phyloP scores from a whole-genome alignment of 2,888 invertebrate genomes.

The Synanthedon andrenaeformis region DNA sequence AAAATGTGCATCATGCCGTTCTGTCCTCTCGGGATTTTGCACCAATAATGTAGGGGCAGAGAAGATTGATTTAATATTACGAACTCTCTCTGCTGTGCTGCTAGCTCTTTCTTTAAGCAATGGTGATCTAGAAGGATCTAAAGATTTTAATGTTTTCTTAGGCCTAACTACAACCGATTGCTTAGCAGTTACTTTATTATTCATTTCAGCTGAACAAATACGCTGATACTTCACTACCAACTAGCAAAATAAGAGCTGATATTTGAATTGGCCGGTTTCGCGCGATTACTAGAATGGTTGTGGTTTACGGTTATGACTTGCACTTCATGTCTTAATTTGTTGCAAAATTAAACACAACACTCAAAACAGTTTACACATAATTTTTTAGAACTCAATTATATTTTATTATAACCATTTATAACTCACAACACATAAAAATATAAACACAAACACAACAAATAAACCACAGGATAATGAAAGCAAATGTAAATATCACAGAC shows the following conservation, averaged over 20 bases:
- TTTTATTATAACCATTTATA: too few species aligned
- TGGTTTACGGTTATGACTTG: too few species aligned
- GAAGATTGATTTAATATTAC: slow-evolving; percentile 17
- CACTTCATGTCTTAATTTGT: too few species aligned
- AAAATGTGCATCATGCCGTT: slow-evolving; percentile 31
- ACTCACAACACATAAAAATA: too few species aligned
- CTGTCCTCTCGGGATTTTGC: slow-evolving; percentile 13
- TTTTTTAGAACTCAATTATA: too few species aligned
- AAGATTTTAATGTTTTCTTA: slow-evolving; percentile 42
- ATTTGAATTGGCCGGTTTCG: slow-evolving; percentile 44
- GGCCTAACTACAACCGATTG: slow-evolving; percentile 41
- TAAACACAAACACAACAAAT: too few species aligned
- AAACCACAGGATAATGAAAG: too few species aligned
- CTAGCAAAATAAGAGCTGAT: slow-evolving; percentile 29
- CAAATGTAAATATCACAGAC: too few species aligned
- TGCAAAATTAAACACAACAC: too few species aligned
- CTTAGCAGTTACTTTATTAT: slow-evolving; percentile 18
- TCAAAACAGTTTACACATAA: too few species aligned
- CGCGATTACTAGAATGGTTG: slow-evolving; percentile 36
- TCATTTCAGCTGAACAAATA: slow-evolving; percentile 38
- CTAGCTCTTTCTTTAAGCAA: slow-evolving; percentile 14
- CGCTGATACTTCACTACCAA: slow-evolving; percentile 41
- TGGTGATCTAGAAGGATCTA: slow-evolving; percentile 37
- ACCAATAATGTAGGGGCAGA: slow-evolving; percentile 35
- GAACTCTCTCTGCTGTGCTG: slow-evolving; percentile 12